Base-by-base conservation (phyloP, 2,797 vertebrate genomes). In the Salmo trutta region DNA sequence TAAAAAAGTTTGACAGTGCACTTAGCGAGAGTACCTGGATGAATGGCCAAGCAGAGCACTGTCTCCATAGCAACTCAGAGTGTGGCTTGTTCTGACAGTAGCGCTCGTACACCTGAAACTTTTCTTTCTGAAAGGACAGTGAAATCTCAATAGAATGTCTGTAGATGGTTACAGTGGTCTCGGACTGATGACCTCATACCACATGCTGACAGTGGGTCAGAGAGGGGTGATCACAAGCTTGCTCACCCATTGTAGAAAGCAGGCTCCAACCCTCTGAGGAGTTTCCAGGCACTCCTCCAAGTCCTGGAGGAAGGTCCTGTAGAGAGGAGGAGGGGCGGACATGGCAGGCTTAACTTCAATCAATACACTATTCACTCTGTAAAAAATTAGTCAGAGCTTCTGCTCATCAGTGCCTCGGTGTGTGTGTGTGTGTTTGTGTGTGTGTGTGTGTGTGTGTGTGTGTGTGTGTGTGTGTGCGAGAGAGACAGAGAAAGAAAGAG, bases 21-120 rank as follows among this genome's bases (percentile, higher is more conserved):
- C 21, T 62, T 62, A 21, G n/a, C n/a, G 6, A 2, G 4, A 19
- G 47, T 92, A 99, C 98, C 97, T 97, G 96, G 83, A 99, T 99
- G 89, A 99, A 99, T 29, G 89, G 86, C 0, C 96, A 97, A 56
- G 99, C 97, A 0, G 95, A 96, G 81, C 94, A 97, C 86, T 97
- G 96, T 86, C 94, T 93, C 98, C 98, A 99, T 69, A 99, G 90
- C 41, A 94, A 90, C 89, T 98, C 98, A 0, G 97, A 99, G 64
- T 91, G 94, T n/a, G 97, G 97, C 86, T 99, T 99, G 91, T 99
- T 99, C 90, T 97, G 97, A 91, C 98, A 99, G 86, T 99, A 99
- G 36, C 96, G 96, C 84, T 98, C 94, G 31, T 99, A 99, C 85
- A 99, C 96, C 92, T 98, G 95, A 92, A 99, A 99, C 90, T 97